These are phyloP conservation scores for Leucoma salicis DNA, from an alignment of 2,888 invertebrate genomes.

Conservation along the genomic window DNA sequence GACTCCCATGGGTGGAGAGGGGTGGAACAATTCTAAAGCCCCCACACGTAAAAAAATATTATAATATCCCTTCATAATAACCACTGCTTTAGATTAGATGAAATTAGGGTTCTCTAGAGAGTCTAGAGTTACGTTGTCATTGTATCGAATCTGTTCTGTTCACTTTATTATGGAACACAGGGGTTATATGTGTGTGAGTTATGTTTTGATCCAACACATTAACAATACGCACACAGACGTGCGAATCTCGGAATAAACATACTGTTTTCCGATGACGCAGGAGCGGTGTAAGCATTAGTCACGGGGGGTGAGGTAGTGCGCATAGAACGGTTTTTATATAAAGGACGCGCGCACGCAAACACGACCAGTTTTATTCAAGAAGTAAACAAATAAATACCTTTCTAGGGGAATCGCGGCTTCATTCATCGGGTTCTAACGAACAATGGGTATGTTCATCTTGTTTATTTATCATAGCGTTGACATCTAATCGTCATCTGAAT, in stretches of 20 bases:
- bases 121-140: too few relatives aligned
- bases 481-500: too few relatives aligned
- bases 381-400: slow-evolving; percentile 62
- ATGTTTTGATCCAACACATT: slow-evolving; percentile 43
- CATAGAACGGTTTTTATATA: slow-evolving; percentile 64
- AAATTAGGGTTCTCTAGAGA: too few relatives aligned
- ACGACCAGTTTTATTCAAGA: slow-evolving; percentile 69
- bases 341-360: slow-evolving; percentile 49
- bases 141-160: too few relatives aligned
- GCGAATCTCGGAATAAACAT: slow-evolving; percentile 23
- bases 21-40: too few relatives aligned
- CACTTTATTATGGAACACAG: background rate
- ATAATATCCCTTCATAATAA: too few relatives aligned
- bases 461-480: too few relatives aligned
- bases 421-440: slow-evolving; percentile 51
- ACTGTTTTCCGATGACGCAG: slow-evolving; percentile 54
- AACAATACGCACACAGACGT: slow-evolving; percentile 24
- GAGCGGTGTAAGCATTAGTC: slow-evolving; percentile 34
- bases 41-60: too few relatives aligned
- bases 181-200: slow-evolving; percentile 18
- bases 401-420: slow-evolving; percentile 39
- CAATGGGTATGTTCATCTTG: slow-evolving; percentile 64
- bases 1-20: too few relatives aligned
- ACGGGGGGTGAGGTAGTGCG: slow-evolving; percentile 36
- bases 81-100: too few relatives aligned